phyloP scores from a whole-genome alignment of 2,888 invertebrate genomes.

The Agonopterix heracliana region DNA sequence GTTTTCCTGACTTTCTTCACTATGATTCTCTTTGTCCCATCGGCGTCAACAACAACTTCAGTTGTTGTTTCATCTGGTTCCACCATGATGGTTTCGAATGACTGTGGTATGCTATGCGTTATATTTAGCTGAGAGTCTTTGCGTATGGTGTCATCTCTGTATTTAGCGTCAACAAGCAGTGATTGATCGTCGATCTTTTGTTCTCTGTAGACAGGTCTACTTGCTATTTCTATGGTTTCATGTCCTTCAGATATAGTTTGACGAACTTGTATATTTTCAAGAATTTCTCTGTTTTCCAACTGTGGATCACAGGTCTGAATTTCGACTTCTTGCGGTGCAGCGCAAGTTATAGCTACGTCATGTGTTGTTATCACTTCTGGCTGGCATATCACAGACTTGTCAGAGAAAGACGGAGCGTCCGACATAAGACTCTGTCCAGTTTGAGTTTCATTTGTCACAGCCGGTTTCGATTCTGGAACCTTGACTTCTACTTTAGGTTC shows the following conservation, averaged over 20 bases:
- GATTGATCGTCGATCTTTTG: constrained; percentile 74
- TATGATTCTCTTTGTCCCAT: constrained; percentile 87
- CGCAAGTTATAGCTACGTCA: constrained; percentile 71
- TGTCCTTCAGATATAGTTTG: constrained; percentile 79
- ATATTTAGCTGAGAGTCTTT: constrained; percentile 83
- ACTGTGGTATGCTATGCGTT: constrained; percentile 82
- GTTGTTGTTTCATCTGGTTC: constrained; percentile 90
- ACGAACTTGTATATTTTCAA: constrained; percentile 80
- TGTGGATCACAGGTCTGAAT: constrained; percentile 77
- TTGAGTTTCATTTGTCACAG: constrained; percentile 77
- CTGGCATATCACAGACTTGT: constrained; percentile 61
- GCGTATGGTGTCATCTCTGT: constrained; percentile 71
- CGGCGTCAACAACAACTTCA: constrained; percentile 86
- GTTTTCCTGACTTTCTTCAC: constrained; percentile 84
- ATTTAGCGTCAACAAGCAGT: constrained; percentile 83
- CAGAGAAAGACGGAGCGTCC: constrained; percentile 51
- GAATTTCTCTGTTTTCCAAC: constrained; percentile 62
- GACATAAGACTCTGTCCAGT: constrained; percentile 78
- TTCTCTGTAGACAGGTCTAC: constrained; percentile 73
- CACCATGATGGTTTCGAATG: constrained; percentile 87
- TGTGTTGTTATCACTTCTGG: constrained; percentile 52
- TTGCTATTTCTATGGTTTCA: constrained; percentile 84
- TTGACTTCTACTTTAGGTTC: constrained; percentile 10
- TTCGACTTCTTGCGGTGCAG: constrained; percentile 75
- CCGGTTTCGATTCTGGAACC: constrained; percentile 29